A percentile compares a stretch with the other conserved stretches of the same genome.
These are phyloP conservation scores for Athene cunicularia DNA, from an alignment of 2,113 vertebrate genomes.

Conservation along the genomic window DNA sequence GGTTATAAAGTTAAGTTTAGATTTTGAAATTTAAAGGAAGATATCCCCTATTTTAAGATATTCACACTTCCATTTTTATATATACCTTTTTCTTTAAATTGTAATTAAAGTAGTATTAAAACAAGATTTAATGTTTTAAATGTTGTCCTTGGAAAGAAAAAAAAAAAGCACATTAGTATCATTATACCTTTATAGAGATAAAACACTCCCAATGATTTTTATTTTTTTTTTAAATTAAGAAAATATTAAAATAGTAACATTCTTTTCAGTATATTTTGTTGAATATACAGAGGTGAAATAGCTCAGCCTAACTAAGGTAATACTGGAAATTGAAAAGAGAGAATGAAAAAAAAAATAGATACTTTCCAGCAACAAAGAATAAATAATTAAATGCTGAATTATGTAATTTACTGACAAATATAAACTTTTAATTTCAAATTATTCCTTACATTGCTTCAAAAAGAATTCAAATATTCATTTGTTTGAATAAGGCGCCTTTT, in stretches of 20 bases:
- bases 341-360: not conserved
- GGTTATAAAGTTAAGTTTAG: not conserved
- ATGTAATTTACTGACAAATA: not conserved
- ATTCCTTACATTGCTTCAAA: not conserved
- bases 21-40: not conserved
- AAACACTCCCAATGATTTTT: fast-evolving
- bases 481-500: not conserved
- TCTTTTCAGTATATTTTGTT: not conserved
- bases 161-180: not conserved
- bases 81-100: too few species aligned
- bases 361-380: not conserved
- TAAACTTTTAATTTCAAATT: not conserved
- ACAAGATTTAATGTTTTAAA: not conserved
- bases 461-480: not conserved
- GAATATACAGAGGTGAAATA: not conserved
- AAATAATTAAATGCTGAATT: not conserved
- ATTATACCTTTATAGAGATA: not conserved
- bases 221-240: not conserved
- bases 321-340: not conserved
- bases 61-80: not conserved
- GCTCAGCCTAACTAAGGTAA: not conserved
- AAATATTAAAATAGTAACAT: not conserved
- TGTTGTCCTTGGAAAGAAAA: not conserved
- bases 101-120: not conserved
- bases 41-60: not conserved